Conservation (phyloP, 2,113 vertebrate genomes). For the Pontoporia blainvillei region DNA sequence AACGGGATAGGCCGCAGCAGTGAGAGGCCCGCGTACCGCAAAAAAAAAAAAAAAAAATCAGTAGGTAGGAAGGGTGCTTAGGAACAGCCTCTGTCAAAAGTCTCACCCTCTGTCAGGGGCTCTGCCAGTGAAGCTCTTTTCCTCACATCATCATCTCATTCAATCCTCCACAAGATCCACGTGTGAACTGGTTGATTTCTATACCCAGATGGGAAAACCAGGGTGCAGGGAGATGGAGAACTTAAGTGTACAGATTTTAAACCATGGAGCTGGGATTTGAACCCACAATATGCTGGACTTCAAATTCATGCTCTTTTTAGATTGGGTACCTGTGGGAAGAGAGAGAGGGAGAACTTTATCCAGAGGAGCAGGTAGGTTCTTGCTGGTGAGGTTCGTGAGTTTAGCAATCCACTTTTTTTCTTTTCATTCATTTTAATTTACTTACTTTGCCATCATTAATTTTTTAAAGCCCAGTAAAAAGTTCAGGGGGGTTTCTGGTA, state of each 20-base stretch:
- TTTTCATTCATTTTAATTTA: not conserved
- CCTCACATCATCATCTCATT: fast-evolving
- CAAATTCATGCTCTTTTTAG: not conserved
- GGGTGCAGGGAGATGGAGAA: not conserved
- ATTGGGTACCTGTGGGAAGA: not conserved
- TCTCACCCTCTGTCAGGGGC: fast-evolving
- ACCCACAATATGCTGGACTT: not conserved
- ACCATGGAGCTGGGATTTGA: not conserved
- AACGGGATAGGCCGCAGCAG: no score
- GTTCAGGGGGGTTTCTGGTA: not conserved
- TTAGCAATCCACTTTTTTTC: not conserved
- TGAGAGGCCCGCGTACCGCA: no score
- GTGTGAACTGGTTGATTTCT: not conserved
- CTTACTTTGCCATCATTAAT: not conserved
- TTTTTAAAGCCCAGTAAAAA: not conserved
- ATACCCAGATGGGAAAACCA: not conserved
- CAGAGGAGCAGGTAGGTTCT: not conserved
- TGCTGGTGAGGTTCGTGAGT: not conserved
- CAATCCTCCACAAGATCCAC: not conserved
- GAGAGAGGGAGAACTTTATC: not conserved
- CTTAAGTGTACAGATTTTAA: not conserved
- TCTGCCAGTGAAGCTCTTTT: not conserved
- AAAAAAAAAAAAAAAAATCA: no score
- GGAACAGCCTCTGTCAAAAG: not conserved
- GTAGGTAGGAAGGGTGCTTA: no score